These are phyloP conservation scores for Felis chaus DNA, from an alignment of 2,113 vertebrate species.

Conservation along the genomic window DNA sequence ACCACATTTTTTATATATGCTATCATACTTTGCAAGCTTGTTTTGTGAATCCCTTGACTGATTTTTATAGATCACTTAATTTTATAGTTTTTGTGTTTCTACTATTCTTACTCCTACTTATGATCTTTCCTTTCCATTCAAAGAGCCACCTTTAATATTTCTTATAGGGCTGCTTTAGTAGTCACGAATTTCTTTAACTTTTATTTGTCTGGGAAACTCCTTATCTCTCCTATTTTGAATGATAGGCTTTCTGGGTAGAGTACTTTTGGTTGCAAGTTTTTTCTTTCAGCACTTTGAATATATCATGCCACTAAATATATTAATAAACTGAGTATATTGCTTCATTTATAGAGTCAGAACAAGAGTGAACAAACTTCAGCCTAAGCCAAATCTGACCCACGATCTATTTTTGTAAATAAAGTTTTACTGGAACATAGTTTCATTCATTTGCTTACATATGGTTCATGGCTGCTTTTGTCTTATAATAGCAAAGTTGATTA, in stretches of 20 bases:
- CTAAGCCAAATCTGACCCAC: not conserved
- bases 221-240: not conserved
- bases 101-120: not conserved
- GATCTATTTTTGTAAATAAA: conserved; percentile 24
- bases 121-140: not conserved
- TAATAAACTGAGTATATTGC: not conserved
- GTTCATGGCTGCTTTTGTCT: not conserved
- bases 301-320: not conserved
- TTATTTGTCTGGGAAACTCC: not conserved
- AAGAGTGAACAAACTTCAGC: not conserved
- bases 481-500: not conserved
- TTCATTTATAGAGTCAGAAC: not conserved
- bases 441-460: not conserved
- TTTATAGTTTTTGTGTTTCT: not conserved
- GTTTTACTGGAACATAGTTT: not conserved
- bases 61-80: not conserved
- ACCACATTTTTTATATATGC: not conserved
- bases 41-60: not conserved
- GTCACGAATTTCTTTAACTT: not conserved
- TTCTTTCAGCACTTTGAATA: not conserved
- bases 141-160: not conserved
- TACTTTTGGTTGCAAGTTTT: not conserved
- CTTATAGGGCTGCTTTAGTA: not conserved
- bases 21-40: not conserved
- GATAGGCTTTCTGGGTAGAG: not conserved